Evolutionary conservation across 2,113 vertebrate genomes (phyloP).

Genomic region (human): DNA sequence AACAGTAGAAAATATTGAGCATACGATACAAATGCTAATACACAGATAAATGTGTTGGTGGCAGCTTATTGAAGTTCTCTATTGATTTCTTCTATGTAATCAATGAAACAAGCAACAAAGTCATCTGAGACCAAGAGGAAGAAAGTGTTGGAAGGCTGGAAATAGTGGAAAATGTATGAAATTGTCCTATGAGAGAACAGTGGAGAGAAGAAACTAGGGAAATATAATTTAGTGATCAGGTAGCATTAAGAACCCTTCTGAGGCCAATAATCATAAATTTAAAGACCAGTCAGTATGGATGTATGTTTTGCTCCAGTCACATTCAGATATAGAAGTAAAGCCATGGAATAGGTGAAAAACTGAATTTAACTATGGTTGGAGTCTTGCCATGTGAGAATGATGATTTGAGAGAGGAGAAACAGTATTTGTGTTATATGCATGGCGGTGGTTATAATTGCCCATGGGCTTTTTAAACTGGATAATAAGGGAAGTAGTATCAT

Average conservation of each 20-base stretch:
- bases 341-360: neutral
- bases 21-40: neutral
- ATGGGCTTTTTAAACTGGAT: neutral
- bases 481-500: neutral
- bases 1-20: constrained; percentile 18
- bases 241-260: neutral
- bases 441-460: neutral
- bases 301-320: neutral
- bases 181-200: neutral
- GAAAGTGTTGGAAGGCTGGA: neutral
- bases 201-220: neutral
- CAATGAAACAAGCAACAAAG: constrained; percentile 26
- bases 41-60: neutral
- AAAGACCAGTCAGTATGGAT: neutral
- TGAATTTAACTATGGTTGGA: neutral
- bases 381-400: neutral
- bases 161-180: neutral
- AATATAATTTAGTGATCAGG: neutral
- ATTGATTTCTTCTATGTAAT: constrained; percentile 36
- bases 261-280: neutral
- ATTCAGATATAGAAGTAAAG: neutral
- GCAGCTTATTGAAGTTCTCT: neutral
- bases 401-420: neutral
- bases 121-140: neutral
- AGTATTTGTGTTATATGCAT: neutral